phyloP scores from a whole-genome alignment of 2,888 invertebrate species.

The Eledone cirrhosa region DNA sequence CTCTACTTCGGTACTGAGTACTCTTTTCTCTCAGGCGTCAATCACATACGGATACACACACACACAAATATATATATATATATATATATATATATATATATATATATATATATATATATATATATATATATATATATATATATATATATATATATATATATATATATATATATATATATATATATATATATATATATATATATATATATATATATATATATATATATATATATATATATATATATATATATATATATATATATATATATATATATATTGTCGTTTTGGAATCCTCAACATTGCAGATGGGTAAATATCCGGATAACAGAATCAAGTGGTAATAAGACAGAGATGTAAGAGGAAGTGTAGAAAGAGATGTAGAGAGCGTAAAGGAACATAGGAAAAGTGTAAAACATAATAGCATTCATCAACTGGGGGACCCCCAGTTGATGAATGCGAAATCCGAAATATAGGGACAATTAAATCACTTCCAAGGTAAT shows the following conservation, averaged over 20 bases:
- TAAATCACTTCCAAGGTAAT: too few relatives aligned
- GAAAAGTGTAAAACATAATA: background rate
- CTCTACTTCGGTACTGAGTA: too few relatives aligned
- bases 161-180: background rate
- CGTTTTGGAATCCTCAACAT: too few relatives aligned
- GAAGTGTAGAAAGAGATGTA: too few relatives aligned
- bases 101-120: constrained; percentile 2
- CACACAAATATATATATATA: background rate
- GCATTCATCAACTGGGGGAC: too few relatives aligned
- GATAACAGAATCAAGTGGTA: too few relatives aligned
- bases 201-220: constrained; percentile 2
- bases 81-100: background rate
- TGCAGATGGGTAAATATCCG: too few relatives aligned
- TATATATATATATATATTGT: background rate
- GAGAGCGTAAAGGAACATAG: too few relatives aligned
- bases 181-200: background rate
- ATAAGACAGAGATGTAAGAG: too few relatives aligned
- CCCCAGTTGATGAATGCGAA: too few relatives aligned
- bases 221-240: constrained; percentile 6
- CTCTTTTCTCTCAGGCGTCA: background rate
- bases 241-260: constrained; percentile 1
- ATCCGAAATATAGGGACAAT: too few relatives aligned
- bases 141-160: background rate
- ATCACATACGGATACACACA: background rate
- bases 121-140: background rate